Evolutionary conservation across 1,140 invertebrate species (phyloP).

Genomic region (Dufourea novaeangliae): DNA sequence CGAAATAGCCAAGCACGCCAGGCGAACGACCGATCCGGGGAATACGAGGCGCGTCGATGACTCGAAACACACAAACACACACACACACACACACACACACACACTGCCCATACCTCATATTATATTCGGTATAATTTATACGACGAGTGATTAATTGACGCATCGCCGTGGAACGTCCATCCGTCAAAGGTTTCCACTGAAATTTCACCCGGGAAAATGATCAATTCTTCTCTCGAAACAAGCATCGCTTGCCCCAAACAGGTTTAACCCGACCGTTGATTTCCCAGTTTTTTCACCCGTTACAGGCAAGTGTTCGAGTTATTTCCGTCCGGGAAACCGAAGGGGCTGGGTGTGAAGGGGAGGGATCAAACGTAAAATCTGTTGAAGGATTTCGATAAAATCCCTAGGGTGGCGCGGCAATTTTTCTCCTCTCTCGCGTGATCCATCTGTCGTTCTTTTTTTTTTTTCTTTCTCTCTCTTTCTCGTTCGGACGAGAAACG

Average conservation of each 20-base stretch:
- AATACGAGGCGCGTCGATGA: conserved; percentile 11
- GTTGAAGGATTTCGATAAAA: not conserved
- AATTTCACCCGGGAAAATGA: conserved; percentile 8
- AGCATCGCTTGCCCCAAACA: no score
- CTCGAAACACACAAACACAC: no score
- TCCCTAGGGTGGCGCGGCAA: not conserved
- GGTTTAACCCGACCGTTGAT: not conserved
- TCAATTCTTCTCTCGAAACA: conserved; percentile 4
- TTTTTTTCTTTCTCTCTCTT: no score
- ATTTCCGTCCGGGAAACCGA: not conserved
- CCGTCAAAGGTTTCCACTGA: conserved; percentile 6
- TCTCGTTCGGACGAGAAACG: not conserved
- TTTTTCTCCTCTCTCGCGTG: not conserved
- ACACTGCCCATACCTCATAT: not conserved
- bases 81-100: no score
- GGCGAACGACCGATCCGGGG: not conserved
- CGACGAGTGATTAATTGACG: conserved; percentile 22
- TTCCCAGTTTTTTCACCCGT: not conserved
- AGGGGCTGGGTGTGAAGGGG: no score
- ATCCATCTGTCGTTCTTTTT: no score
- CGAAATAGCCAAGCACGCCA: no score
- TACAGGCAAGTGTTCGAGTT: not conserved
- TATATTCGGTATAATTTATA: conserved; percentile 35
- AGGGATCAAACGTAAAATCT: not conserved
- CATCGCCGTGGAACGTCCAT: conserved; percentile 6